These are phyloP conservation scores for Hyposmocoma kahamanoa DNA, from an alignment of 1,140 invertebrate genomes.

Conservation along the genomic window DNA sequence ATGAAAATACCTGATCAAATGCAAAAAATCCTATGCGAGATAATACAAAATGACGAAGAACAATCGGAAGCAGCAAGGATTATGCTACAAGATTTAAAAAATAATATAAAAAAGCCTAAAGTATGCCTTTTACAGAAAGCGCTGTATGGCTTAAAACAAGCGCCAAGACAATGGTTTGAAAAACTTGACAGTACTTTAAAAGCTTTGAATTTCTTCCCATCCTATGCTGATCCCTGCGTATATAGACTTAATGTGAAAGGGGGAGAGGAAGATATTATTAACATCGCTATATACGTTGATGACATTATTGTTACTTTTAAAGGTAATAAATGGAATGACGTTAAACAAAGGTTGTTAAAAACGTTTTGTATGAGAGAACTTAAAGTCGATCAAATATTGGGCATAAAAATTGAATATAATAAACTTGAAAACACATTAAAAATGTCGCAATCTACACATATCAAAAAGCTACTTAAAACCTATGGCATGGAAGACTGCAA, in stretches of 20 bases:
- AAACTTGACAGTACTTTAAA: constrained; percentile 21
- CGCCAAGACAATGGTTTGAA: constrained; percentile 17
- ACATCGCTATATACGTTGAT: constrained; percentile 44
- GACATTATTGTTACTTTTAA: constrained; percentile 45
- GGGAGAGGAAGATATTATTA: constrained; percentile 20
- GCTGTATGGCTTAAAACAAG: constrained; percentile 20
- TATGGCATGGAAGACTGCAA: constrained; percentile 10
- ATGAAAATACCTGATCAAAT: constrained; percentile 5
- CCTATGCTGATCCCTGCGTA: constrained; percentile 37
- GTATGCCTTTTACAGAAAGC: constrained; percentile 17
- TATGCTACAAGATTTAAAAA: not conserved
- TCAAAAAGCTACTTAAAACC: constrained; percentile 16
- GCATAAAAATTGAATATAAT: constrained; percentile 13
- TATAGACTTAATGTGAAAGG: constrained; percentile 27
- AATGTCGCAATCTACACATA: constrained; percentile 18
- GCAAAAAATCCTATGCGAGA: too few relatives aligned
- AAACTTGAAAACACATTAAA: constrained; percentile 7
- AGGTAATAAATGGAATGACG: constrained; percentile 12
- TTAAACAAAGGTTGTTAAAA: constrained; percentile 18
- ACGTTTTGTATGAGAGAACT: constrained; percentile 26
- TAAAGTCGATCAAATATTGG: constrained; percentile 15
- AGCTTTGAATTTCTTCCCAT: constrained; percentile 26
- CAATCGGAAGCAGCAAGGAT: too few relatives aligned
- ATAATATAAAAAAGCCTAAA: not conserved
- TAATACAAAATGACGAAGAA: too few relatives aligned